Conservation (phyloP, 1,140 invertebrate species). For the Zaprionus camerounensis region DNA sequence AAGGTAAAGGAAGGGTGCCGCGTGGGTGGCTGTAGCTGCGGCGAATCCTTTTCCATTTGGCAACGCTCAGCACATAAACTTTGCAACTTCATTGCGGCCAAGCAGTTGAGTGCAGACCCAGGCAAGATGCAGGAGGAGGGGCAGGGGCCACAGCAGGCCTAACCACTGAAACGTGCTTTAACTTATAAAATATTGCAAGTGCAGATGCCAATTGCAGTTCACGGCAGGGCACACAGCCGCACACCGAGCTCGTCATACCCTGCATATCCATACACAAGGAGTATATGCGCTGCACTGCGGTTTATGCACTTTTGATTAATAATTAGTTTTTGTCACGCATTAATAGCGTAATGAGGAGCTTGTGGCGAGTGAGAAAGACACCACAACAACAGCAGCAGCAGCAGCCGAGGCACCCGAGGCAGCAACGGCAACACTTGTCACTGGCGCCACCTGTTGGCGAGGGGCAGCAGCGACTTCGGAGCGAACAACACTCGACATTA, state of each 20-base stretch:
- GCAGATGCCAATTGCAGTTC: conserved; percentile 63
- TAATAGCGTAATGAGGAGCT: conserved; percentile 23
- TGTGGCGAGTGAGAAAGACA: conserved; percentile 7
- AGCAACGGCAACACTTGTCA: conserved; percentile 17
- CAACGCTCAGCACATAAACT: conserved; percentile 70
- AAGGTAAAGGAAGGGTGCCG: background rate
- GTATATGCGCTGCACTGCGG: background rate
- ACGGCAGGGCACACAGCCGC: background rate
- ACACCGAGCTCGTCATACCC: background rate
- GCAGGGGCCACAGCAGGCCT: conserved; percentile 23
- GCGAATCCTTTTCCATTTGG: conserved; percentile 36
- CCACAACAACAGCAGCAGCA: conserved; percentile 8
- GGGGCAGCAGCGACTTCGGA: background rate
- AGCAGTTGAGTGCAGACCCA: conserved; percentile 57
- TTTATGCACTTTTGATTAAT: background rate
- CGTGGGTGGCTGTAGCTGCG: background rate
- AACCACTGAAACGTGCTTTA: conserved; percentile 78
- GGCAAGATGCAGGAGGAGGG: background rate
- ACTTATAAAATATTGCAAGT: conserved; percentile 72
- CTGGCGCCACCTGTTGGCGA: conserved; percentile 60
- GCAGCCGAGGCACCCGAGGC: background rate
- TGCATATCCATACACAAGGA: background rate
- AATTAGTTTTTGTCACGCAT: background rate
- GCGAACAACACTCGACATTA: conserved; percentile 54
- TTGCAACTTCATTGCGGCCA: conserved; percentile 69